Evolutionary conservation across 2,888 invertebrate species (phyloP).

Genomic region (Nomada fabriciana): DNA sequence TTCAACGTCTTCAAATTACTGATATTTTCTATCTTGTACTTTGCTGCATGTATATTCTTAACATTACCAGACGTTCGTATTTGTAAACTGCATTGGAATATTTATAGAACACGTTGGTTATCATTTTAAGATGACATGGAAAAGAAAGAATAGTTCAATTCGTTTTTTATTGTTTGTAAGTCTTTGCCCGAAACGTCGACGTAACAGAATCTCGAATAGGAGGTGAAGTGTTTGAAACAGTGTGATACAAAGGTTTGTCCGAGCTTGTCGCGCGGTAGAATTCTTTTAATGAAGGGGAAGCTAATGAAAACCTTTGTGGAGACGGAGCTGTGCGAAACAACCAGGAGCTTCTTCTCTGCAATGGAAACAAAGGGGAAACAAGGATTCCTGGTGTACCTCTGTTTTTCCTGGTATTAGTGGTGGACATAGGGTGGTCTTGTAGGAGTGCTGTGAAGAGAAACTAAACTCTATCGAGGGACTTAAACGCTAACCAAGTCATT

Average conservation of each 20-base stretch:
- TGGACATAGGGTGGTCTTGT: neutral
- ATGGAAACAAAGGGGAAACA: neutral
- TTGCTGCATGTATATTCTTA: too few relatives aligned
- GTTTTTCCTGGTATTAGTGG: neutral
- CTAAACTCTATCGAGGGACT: too few relatives aligned
- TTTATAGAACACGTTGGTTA: too few relatives aligned
- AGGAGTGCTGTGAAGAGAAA: too few relatives aligned
- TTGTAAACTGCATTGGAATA: too few relatives aligned
- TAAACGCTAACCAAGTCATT: too few relatives aligned
- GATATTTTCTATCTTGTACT: too few relatives aligned
- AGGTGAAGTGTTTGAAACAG: neutral
- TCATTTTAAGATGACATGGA: too few relatives aligned
- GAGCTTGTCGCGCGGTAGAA: neutral
- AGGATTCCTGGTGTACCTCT: neutral
- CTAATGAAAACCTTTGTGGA: conserved; percentile 33
- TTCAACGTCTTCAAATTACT: neutral
- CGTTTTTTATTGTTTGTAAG: too few relatives aligned
- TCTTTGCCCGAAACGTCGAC: neutral
- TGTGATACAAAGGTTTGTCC: neutral
- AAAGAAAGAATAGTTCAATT: too few relatives aligned
- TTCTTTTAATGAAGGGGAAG: conserved; percentile 31
- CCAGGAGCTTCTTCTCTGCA: neutral
- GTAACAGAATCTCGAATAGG: neutral
- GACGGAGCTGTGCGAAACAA: neutral
- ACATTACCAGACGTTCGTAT: too few relatives aligned